phyloP scores from a whole-genome alignment of 2,888 invertebrate genomes.

The Noctua pronuba region DNA sequence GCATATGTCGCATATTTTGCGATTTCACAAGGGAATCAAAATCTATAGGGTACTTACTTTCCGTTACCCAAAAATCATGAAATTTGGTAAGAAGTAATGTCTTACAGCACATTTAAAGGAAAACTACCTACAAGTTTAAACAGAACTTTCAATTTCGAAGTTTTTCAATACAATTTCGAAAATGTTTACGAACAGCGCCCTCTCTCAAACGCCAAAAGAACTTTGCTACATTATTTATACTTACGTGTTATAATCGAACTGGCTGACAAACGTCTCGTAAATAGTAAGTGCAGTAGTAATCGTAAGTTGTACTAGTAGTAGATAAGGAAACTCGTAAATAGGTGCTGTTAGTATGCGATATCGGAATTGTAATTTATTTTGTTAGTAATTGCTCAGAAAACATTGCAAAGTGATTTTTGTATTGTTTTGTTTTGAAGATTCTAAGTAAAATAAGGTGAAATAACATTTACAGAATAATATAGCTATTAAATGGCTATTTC shows the following conservation, averaged over 20 bases:
- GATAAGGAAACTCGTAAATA: constrained; percentile 42
- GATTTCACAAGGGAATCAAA: too few species aligned
- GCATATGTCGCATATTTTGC: too few species aligned
- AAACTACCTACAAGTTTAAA: too few species aligned
- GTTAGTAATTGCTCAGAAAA: not conserved
- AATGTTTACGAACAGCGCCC: not conserved
- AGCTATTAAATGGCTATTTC: not conserved
- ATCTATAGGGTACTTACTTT: too few species aligned
- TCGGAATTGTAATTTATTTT: not conserved
- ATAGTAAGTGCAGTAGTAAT: constrained; percentile 37
- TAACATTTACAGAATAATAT: not conserved
- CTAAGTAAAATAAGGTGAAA: not conserved
- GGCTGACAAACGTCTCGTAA: constrained; percentile 1
- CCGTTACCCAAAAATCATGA: too few species aligned
- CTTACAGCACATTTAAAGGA: too few species aligned
- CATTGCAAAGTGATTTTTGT: not conserved
- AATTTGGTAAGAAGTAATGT: too few species aligned
- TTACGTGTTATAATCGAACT: constrained; percentile 3
- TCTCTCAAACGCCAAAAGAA: not conserved
- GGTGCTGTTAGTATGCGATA: not conserved
- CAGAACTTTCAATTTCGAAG: too few species aligned
- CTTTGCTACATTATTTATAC: not conserved
- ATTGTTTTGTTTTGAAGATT: not conserved
- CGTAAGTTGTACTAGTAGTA: constrained; percentile 9
- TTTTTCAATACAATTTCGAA: not conserved